Percentiles rank a stretch among this genome's conserved stretches.
phyloP scores from a whole-genome alignment of 2,113 vertebrate species.

The Malaclemys terrapin region DNA sequence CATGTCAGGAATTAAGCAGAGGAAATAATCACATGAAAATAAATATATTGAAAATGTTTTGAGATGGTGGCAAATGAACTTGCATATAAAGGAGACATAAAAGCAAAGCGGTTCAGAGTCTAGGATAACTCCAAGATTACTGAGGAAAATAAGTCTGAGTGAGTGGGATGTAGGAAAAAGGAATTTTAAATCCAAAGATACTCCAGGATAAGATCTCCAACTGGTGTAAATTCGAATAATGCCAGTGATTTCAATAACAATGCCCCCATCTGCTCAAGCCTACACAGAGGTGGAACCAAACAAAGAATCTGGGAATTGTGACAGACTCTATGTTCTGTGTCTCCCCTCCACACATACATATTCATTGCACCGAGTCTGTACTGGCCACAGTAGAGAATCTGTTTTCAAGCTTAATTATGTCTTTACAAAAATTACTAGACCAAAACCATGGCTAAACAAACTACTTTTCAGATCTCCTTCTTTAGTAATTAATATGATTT shows the following conservation, averaged over 20 bases:
- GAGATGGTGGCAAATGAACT: background rate
- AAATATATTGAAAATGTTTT: background rate
- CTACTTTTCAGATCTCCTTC: background rate
- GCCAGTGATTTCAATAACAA: background rate
- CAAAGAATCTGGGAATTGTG: background rate
- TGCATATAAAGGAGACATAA: background rate
- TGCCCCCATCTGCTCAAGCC: background rate
- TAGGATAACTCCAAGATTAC: background rate
- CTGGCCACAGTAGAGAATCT: background rate
- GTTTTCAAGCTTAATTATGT: background rate
- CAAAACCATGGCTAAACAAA: background rate
- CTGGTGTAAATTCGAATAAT: background rate
- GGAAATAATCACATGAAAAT: background rate
- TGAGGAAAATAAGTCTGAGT: background rate
- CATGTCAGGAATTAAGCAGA: background rate
- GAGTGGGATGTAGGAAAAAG: background rate
- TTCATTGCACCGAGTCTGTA: background rate
- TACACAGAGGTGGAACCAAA: background rate
- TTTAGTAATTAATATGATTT: background rate
- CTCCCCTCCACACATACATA: background rate
- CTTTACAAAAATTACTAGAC: background rate
- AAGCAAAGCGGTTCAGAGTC: background rate
- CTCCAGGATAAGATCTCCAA: background rate
- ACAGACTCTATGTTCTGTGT: background rate
- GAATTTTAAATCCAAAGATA: background rate